phyloP scores from a whole-genome alignment of 1,140 invertebrate species.

The Neodiprion fabricii region DNA sequence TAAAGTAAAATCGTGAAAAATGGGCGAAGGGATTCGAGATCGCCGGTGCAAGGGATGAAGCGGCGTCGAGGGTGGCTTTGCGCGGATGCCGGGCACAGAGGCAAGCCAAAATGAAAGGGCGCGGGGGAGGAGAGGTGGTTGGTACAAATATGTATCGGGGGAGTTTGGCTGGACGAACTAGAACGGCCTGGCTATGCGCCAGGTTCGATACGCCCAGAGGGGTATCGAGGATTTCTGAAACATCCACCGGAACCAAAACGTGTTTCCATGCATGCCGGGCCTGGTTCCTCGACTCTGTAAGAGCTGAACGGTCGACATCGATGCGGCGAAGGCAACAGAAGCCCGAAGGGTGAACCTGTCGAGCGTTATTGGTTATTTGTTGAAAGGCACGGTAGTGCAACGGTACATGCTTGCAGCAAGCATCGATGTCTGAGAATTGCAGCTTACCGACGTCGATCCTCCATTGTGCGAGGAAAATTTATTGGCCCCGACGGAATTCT shows the following conservation, averaged over 20 bases:
- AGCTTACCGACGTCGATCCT: no score
- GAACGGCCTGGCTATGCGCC: conserved; percentile 33
- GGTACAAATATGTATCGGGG: conserved; percentile 44
- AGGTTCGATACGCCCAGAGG: conserved; percentile 36
- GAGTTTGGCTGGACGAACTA: conserved; percentile 21
- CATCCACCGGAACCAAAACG: neutral
- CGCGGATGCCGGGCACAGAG: neutral
- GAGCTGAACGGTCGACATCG: neutral
- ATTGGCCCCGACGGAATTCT: no score
- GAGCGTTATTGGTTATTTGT: conserved; percentile 5
- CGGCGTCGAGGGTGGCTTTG: conserved; percentile 2
- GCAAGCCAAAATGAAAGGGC: neutral
- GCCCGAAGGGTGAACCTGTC: neutral
- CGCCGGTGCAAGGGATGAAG: neutral
- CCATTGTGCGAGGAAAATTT: no score
- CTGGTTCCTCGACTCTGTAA: neutral
- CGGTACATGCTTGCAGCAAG: neutral
- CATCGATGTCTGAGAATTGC: neutral
- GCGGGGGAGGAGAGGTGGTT: conserved; percentile 26
- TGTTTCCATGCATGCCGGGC: neutral
- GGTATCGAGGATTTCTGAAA: conserved; percentile 1
- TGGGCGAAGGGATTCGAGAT: neutral
- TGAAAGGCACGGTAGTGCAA: neutral
- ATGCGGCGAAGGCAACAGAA: neutral
- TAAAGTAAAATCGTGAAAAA: conserved; percentile 20